Base-by-base conservation (phyloP, 2,797 vertebrate genomes). In the Crocidura indochinensis region DNA sequence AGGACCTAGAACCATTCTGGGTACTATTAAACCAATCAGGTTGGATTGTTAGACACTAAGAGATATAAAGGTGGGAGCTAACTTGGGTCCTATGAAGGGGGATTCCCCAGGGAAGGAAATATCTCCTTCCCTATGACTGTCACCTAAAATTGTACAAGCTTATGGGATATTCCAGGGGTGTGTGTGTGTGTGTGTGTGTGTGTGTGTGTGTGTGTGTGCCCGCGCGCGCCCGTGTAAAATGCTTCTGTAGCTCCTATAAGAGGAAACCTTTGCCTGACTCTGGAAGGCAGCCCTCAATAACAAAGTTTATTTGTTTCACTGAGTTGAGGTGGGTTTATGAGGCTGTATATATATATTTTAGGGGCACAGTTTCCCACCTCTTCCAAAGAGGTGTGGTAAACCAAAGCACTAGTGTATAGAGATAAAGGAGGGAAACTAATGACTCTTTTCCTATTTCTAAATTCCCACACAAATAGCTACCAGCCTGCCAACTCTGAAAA, bases 211-310 rank as follows among this genome's bases (percentile, higher is more conserved):
- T 68, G 26, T 74, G 22, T 51, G 44, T 64, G 56, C 51, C 19
- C 74, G 68, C 51, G 47, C 24, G 73, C 38, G 22, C 60, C 9
- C 51, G 3, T 78, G 1, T 71, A 1, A 38, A 24, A 84, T 22
- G 24, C 24, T 19, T 10, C 68, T 68, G 31, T 17, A 38, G 2
- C 76, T 91, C 87, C 15, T 77, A 12, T 44, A 10, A 15, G 19
- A 74, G 22, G 60, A 71, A 73, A 68, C 7, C 47, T 78, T 65
- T 88, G 56, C 47, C 14, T 85, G 83, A 64, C 47, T 22, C 74
- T 72, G 26, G 38, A 84, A 93, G 82, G 53, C 67, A 87, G 56
- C 46, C 47, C 68, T 87, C 49, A 62, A 17, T n/a, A 64, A 68
- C 31, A 47, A 56, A 47, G 9, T n/a, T 78, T 69, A 82, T 56